Base-by-base conservation (phyloP, 2,888 invertebrate species). In the Bruchidius siliquastri region DNA sequence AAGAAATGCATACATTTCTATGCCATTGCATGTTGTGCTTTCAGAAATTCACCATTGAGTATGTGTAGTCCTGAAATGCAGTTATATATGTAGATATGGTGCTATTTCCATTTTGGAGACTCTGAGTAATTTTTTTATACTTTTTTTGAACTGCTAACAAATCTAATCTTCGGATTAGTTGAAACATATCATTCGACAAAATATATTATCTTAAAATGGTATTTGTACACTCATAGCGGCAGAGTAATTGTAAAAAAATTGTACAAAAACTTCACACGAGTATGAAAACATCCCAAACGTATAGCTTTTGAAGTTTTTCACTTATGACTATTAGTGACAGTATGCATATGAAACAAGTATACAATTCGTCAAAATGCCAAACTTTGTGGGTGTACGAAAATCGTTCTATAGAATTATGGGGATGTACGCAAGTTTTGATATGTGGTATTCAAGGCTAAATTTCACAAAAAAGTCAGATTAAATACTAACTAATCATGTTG, bases 401-500 rank as follows among this genome's bases (percentile, higher is more conserved):
- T 1, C 13, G 18, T 49, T 49, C 13, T 13, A 49, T 13, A 49
- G 49, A 49, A 8, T 1, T 1, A 13, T 49, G 18, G 49, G 49
- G 49, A 49, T 49, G 49, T 18, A 4, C 3, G 13, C 49, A 49
- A 18, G 49, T 49, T 49, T 49, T 49, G 49, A 74, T 70, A 69
- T 70, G 74, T 74, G 73, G 76, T 75, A 76, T 75, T 76, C 76
- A 73, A 73, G 70, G 70, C 71, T 30, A 72, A 74, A 73, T 49
- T 76, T 22, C 26, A 26, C 2, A 2, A 26, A 72, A 74, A 75
- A 76, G 75, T 26, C 26, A 8, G 26, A 26, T n/a, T n/a, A n/a
- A n/a, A n/a, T n/a, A n/a, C n/a, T n/a, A n/a, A n/a, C n/a, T n/a
- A n/a, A n/a, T n/a, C n/a, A n/a, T n/a, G n/a, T n/a, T n/a, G n/a